These are phyloP conservation scores for Platygyra sinensis DNA, from an alignment of 64 coral and sea anemone species.

Conservation along the genomic window DNA sequence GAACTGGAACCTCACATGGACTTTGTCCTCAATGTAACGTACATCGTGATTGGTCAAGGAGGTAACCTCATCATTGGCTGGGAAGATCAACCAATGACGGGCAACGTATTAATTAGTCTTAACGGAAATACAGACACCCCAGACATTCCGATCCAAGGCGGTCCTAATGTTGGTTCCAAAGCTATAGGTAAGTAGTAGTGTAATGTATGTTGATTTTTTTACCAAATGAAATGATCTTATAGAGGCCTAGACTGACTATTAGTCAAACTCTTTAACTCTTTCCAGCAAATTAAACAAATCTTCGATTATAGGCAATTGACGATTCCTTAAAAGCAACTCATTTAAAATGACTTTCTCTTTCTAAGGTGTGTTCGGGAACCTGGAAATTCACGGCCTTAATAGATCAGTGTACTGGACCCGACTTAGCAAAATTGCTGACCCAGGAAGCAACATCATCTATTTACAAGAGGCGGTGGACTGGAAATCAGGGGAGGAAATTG, in stretches of 20 bases:
- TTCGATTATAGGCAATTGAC: too few relatives aligned
- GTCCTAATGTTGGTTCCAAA: constrained; percentile 73
- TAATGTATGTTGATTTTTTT: too few relatives aligned
- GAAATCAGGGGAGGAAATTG: constrained; percentile 61
- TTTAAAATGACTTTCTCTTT: not conserved
- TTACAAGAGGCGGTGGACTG: constrained; percentile 74
- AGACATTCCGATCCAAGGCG: constrained; percentile 58
- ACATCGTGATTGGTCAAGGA: constrained; percentile 54
- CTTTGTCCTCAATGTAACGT: constrained; percentile 72
- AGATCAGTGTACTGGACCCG: constrained; percentile 69
- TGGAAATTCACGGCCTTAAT: constrained; percentile 68
- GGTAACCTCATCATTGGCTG: constrained; percentile 81
- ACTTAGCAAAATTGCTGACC: constrained; percentile 57
- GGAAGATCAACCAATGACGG: constrained; percentile 61
- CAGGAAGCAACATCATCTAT: constrained; percentile 44
- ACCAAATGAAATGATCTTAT: too few relatives aligned
- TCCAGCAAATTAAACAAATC: too few relatives aligned
- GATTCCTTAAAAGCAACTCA: not conserved
- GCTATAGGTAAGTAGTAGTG: constrained; percentile 41
- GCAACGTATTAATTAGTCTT: constrained; percentile 48
- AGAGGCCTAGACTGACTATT: too few relatives aligned
- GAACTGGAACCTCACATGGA: constrained; percentile 66
- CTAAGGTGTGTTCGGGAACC: constrained; percentile 61
- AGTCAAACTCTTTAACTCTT: too few relatives aligned
- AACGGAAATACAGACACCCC: constrained; percentile 66